Conservation (phyloP, 2,113 vertebrate species). For the Aptenodytes forsteri region DNA sequence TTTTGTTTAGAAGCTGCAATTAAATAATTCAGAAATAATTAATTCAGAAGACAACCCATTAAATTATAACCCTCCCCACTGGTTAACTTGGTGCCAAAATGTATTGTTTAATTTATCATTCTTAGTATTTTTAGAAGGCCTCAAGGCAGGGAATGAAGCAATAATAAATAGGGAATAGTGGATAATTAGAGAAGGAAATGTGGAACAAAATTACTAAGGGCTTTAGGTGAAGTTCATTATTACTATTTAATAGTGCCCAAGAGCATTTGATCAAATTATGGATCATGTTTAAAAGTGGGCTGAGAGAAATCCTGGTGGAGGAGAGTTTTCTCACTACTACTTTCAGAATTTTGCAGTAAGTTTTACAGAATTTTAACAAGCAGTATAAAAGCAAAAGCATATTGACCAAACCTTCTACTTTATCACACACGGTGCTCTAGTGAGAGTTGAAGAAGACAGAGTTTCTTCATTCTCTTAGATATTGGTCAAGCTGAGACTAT, state of each 20-base stretch:
- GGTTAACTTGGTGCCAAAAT: slow-evolving; percentile 80
- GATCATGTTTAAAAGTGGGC: slow-evolving; percentile 77
- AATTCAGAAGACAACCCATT: slow-evolving; percentile 83
- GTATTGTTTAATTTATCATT: slow-evolving; percentile 86
- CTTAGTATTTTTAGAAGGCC: slow-evolving; percentile 83
- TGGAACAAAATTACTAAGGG: slow-evolving; percentile 85
- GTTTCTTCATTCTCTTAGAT: not conserved
- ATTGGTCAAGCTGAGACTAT: not conserved
- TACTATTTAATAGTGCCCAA: slow-evolving; percentile 84
- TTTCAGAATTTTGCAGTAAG: slow-evolving; percentile 25
- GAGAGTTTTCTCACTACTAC: slow-evolving; percentile 29
- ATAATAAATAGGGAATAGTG: slow-evolving; percentile 86
- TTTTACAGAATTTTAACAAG: slow-evolving; percentile 35
- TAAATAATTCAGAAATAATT: slow-evolving; percentile 85
- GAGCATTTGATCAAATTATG: slow-evolving; percentile 83
- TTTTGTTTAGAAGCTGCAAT: slow-evolving; percentile 78
- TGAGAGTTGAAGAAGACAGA: not conserved
- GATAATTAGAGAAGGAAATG: slow-evolving; percentile 84
- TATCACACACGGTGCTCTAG: not conserved
- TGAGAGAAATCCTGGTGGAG: slow-evolving; percentile 65
- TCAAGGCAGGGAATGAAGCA: slow-evolving; percentile 80
- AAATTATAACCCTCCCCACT: slow-evolving; percentile 81
- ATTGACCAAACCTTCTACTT: not conserved
- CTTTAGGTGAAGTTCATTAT: slow-evolving; percentile 87
- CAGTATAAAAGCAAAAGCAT: not conserved